phyloP scores from a whole-genome alignment of 2,113 vertebrate genomes.

The Hypomesus transpacificus region DNA sequence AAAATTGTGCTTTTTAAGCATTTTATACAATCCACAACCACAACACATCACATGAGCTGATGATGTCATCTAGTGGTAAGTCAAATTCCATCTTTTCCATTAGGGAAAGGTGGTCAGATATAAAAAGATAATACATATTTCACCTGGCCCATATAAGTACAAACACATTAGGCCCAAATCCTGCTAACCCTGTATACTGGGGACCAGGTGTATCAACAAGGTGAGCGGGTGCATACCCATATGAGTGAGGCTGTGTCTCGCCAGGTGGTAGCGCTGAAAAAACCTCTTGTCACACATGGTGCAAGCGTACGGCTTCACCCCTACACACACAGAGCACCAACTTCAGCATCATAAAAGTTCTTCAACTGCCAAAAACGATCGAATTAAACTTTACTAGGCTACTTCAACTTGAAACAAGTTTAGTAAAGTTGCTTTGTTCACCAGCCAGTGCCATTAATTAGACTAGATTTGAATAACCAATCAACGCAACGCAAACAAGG shows the following conservation, averaged over 20 bases:
- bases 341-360: conserved; percentile 15
- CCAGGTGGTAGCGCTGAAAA: conserved; percentile 95
- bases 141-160: too few relatives aligned
- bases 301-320: conserved; percentile 89
- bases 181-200: not conserved
- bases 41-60: conserved; percentile 3
- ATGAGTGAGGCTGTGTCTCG: conserved; percentile 92
- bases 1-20: not conserved
- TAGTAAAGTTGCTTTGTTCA: conserved; percentile 66
- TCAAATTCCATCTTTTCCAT: not conserved
- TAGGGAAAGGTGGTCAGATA: not conserved
- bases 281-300: conserved; percentile 93
- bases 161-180: not conserved
- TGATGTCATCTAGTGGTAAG: conserved; percentile 1
- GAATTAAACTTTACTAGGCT: conserved; percentile 60
- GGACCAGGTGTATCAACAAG: not conserved
- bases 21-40: not conserved
- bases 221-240: conserved; percentile 74
- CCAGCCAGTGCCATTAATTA: conserved; percentile 48
- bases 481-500: conserved; percentile 13
- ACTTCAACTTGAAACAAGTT: conserved; percentile 26
- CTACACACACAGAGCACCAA: conserved; percentile 14
- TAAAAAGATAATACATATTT: too few relatives aligned
- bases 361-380: conserved; percentile 73
- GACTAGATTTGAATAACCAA: conserved; percentile 10